These are phyloP conservation scores for Sphecodes monilicornis DNA, from an alignment of 2,888 invertebrate species.

Conservation along the genomic window DNA sequence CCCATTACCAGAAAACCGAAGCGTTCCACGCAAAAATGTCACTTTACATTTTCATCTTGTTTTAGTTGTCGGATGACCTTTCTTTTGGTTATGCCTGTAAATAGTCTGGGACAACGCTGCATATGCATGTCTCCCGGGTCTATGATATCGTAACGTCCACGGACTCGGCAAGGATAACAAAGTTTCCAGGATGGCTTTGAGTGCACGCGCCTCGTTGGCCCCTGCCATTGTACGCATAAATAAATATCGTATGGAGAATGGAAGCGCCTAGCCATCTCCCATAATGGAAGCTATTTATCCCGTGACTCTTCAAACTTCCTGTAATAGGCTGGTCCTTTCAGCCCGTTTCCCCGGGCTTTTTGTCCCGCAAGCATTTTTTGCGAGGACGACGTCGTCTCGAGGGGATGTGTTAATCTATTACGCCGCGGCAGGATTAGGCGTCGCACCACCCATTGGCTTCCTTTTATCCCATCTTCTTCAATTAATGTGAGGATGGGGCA, in stretches of 20 bases:
- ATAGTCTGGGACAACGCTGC: background rate
- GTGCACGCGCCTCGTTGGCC: background rate
- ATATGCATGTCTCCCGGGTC: background rate
- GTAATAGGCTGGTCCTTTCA: conserved; percentile 47
- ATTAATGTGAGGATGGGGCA: background rate
- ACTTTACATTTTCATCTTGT: background rate
- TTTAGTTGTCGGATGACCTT: background rate
- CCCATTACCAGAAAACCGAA: no score
- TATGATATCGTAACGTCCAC: conserved; percentile 9
- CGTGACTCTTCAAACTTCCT: conserved; percentile 51
- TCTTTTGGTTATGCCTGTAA: background rate
- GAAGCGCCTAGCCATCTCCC: conserved; percentile 64
- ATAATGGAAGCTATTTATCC: conserved; percentile 73
- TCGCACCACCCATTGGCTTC: conserved; percentile 40
- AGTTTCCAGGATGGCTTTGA: conserved; percentile 18
- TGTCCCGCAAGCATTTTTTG: conserved; percentile 55
- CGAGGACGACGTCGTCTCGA: conserved; percentile 44
- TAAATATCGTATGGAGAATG: conserved; percentile 63
- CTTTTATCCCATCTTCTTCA: conserved; percentile 37
- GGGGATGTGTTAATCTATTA: conserved; percentile 74
- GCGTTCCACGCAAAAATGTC: no score
- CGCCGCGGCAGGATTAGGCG: conserved; percentile 67
- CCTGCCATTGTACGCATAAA: conserved; percentile 52
- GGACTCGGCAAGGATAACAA: conserved; percentile 14
- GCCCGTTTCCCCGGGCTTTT: conserved; percentile 40